phyloP scores from a whole-genome alignment of 2,113 vertebrate genomes.

The Platysternon megacephalum region DNA sequence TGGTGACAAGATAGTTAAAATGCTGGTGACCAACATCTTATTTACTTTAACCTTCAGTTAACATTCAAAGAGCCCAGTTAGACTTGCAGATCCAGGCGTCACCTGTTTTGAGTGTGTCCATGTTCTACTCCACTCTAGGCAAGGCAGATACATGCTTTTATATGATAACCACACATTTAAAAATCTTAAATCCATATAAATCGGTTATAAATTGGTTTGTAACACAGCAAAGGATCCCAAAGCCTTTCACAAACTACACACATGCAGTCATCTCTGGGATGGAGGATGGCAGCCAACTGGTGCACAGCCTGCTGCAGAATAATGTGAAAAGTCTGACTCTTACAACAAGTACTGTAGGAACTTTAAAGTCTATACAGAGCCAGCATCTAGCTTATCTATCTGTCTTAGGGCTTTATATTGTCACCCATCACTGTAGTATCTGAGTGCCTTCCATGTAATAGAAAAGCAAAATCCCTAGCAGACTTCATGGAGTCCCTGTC shows the following conservation, averaged over 20 bases:
- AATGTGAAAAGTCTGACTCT: background rate
- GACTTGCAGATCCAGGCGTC: background rate
- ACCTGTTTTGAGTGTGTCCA: background rate
- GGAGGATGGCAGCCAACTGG: background rate
- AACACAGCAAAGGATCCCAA: too few species aligned
- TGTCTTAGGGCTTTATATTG: background rate
- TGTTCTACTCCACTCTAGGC: too few species aligned
- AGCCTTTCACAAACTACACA: background rate
- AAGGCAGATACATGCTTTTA: too few species aligned
- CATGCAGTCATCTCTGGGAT: background rate
- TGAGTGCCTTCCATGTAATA: background rate
- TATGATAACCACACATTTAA: too few species aligned
- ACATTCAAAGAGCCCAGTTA: background rate
- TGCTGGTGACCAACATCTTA: background rate
- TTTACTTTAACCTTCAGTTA: background rate
- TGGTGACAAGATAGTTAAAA: background rate
- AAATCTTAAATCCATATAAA: too few species aligned
- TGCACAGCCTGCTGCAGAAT: background rate
- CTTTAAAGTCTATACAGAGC: background rate
- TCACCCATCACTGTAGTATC: background rate
- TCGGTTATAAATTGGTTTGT: too few species aligned
- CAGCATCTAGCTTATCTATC: background rate
- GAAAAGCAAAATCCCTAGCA: rapidly evolving
- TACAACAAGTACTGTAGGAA: background rate
- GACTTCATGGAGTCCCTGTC: background rate